A percentile compares a stretch with the other conserved stretches of the same genome.
phyloP scores from a whole-genome alignment of 2,888 invertebrate species.

The Marronus borbonicus region DNA sequence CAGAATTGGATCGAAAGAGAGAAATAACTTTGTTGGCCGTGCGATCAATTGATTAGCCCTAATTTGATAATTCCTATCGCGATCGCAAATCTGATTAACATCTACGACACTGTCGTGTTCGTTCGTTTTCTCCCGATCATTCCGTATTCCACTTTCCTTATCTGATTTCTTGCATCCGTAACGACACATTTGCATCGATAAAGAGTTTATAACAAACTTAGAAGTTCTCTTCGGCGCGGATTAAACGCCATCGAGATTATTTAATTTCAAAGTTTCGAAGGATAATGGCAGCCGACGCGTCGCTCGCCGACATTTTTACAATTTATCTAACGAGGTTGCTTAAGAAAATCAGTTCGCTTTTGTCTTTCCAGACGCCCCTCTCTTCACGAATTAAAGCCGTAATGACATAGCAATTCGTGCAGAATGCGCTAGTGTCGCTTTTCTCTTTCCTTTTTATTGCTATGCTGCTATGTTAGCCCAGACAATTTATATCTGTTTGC shows the following conservation, averaged over 20 bases:
- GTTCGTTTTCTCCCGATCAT: neutral
- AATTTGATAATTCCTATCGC: slow-evolving; percentile 47
- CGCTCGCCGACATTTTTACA: slow-evolving; percentile 45
- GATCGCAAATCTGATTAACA: slow-evolving; percentile 40
- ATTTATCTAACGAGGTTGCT: slow-evolving; percentile 40
- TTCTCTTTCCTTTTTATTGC: slow-evolving; percentile 3
- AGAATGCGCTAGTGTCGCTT: slow-evolving; percentile 3
- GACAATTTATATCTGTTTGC: slow-evolving; percentile 44
- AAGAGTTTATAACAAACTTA: slow-evolving; percentile 53
- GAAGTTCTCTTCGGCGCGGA: slow-evolving; percentile 43
- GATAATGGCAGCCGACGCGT: slow-evolving; percentile 42
- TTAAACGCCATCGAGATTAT: slow-evolving; percentile 53
- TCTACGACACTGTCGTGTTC: neutral
- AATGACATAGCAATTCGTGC: slow-evolving; percentile 34
- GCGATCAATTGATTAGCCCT: slow-evolving; percentile 46
- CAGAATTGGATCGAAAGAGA: neutral
- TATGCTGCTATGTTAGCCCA: slow-evolving; percentile 5
- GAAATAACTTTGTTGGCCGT: slow-evolving; percentile 12
- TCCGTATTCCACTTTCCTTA: slow-evolving; percentile 36
- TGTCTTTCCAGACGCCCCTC: slow-evolving; percentile 25
- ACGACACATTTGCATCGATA: slow-evolving; percentile 55
- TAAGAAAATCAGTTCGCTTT: slow-evolving; percentile 40
- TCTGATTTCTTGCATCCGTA: slow-evolving; percentile 54
- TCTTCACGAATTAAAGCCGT: slow-evolving; percentile 34
- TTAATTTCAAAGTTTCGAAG: slow-evolving; percentile 52